Evolutionary conservation across 2,888 invertebrate species (phyloP).

Genomic region (Epinotia nisella): DNA sequence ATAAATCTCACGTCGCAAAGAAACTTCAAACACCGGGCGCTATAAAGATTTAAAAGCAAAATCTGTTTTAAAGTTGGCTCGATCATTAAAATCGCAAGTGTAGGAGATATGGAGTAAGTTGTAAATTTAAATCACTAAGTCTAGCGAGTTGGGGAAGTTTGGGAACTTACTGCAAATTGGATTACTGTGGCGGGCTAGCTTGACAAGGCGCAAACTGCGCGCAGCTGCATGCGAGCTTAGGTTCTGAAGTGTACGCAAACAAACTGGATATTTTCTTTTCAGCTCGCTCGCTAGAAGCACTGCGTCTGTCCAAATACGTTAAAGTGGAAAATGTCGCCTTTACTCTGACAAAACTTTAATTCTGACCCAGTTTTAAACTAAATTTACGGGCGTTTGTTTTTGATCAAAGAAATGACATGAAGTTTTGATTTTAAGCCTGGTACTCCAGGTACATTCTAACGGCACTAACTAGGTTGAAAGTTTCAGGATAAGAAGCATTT

Average conservation of each 20-base stretch:
- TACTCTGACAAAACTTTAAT: constrained; percentile 5
- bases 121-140: constrained; percentile 82
- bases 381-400: neutral
- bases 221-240: constrained; percentile 31
- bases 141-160: constrained; percentile 62
- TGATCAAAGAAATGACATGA: neutral
- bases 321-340: constrained; percentile 18
- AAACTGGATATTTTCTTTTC: constrained; percentile 34
- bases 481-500: neutral
- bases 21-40: constrained; percentile 50
- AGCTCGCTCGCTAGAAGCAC: constrained; percentile 19
- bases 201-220: constrained; percentile 56
- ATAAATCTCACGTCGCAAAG: constrained; percentile 26
- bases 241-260: constrained; percentile 32
- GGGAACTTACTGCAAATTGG: constrained; percentile 78
- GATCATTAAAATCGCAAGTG: constrained; percentile 46
- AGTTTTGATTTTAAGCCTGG: neutral
- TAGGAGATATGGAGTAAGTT: constrained; percentile 65
- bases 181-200: constrained; percentile 72
- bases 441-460: too few relatives aligned
- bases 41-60: constrained; percentile 63
- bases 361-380: constrained; percentile 18
- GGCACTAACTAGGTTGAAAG: neutral
- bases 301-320: constrained; percentile 20
- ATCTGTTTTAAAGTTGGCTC: constrained; percentile 68